Conservation (phyloP, 2,797 vertebrate genomes). For the Hypotaenidia philippensis region DNA sequence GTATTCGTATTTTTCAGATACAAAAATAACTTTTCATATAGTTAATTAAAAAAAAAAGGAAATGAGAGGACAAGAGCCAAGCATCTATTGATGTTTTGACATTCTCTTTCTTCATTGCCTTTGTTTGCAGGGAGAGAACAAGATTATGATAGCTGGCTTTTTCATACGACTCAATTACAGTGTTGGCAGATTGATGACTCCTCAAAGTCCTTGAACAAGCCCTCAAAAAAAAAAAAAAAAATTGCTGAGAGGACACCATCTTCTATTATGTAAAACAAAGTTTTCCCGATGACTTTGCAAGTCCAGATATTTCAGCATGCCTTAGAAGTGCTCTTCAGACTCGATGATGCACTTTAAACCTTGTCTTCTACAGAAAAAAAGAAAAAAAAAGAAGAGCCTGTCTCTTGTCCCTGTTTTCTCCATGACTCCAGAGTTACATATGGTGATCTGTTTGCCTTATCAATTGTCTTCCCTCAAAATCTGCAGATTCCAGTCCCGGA, state of each 20-base stretch:
- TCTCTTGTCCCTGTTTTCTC: background rate
- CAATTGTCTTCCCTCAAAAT: background rate
- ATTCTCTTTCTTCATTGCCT: background rate
- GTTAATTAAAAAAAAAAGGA: background rate
- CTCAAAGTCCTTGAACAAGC: background rate
- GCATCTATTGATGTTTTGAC: background rate
- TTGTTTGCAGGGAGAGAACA: background rate
- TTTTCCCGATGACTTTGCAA: background rate
- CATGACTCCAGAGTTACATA: background rate
- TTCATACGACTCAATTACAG: background rate
- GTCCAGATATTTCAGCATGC: background rate
- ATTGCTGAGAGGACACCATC: background rate
- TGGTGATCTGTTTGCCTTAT: background rate
- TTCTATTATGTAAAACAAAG: background rate
- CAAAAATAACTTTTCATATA: background rate
- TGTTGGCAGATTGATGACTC: background rate
- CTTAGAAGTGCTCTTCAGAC: background rate
- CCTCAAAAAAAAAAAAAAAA: background rate
- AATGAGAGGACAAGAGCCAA: background rate
- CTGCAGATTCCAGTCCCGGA: background rate
- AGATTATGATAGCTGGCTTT: background rate
- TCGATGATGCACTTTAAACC: background rate
- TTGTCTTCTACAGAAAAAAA: background rate
- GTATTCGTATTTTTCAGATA: background rate
- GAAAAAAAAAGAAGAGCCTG: fast-evolving